Evolutionary conservation across 2,888 invertebrate genomes (phyloP), one percentile per base, ranked within the genome.

Genomic region (Lochmaea capreae): DNA sequence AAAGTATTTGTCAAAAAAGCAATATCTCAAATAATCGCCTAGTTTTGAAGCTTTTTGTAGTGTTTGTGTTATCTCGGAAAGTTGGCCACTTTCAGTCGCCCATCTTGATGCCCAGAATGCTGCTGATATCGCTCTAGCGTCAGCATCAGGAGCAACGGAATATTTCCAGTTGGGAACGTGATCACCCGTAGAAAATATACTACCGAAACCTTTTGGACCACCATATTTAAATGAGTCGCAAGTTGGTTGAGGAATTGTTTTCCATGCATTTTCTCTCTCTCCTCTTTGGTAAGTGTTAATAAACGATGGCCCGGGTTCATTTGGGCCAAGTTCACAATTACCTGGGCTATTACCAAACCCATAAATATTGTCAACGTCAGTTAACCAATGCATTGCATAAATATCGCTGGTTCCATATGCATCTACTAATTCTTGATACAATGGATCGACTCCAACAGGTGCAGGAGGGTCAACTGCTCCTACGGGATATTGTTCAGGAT

Each of bases 1-100:
- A 74, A 81, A 81, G 65, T 79, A 78, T 74, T 80, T 80, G 59
- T 81, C 81, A 69, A 79, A 81, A 8, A 81, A 67, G 12, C 77
- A 65, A 52, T 81, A 81, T 4, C 80, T 73, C 39, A 81, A 65
- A 46, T 77, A 81, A 42, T 81, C 81, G 14, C 81, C 81, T 65
- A 81, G 70, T 67, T 80, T 80, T 26, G 78, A 63, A n/a, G 81
- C 80, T 58, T 81, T 81, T 16, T 61, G 14, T 63, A 81, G 65
- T 33, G 77, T 77, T 10, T 46, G 49, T 33, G 76, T 72, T 18
- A 81, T 76, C 43, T 68, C 18, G n/a, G 74, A 54, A 16, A 71
- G 61, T 43, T 72, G 62, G 9, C 81, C 81, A 33, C 73, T 74
- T 16, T 57, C 71, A 6, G 72, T 70, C n/a, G 81, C 81, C 78